phyloP scores from a whole-genome alignment of 2,113 vertebrate genomes.

The Martes martes region DNA sequence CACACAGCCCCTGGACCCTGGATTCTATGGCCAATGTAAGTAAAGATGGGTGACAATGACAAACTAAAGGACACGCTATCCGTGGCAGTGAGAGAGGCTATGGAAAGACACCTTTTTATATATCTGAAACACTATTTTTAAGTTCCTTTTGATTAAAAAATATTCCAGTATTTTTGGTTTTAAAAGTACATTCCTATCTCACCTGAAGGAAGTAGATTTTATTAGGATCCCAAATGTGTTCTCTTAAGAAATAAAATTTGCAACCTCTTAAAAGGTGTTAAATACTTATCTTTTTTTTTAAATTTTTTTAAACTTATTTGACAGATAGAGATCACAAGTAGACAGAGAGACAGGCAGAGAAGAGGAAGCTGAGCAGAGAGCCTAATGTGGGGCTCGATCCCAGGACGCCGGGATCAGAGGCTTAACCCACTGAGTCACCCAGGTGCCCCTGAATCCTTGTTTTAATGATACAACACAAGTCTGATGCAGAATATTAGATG shows the following conservation, averaged over 20 bases:
- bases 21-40: fast-evolving
- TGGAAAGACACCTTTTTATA: not conserved
- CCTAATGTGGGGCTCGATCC: no score
- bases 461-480: not conserved
- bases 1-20: fast-evolving
- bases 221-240: not conserved
- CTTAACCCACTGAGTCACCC: no score
- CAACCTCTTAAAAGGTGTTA: not conserved
- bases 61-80: not conserved
- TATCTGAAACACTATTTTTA: not conserved
- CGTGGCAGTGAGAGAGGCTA: not conserved
- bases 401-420: no score
- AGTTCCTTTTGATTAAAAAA: not conserved
- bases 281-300: no score
- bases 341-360: no score
- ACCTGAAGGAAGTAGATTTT: not conserved
- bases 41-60: fast-evolving
- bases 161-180: not conserved
- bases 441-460: not conserved
- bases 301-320: no score
- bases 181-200: not conserved
- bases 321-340: no score
- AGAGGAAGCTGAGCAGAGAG: no score
- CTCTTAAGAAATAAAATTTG: not conserved
- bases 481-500: not conserved